These are phyloP conservation scores for Drosophila greeni DNA, from an alignment of 2,888 invertebrate species.

Conservation along the genomic window DNA sequence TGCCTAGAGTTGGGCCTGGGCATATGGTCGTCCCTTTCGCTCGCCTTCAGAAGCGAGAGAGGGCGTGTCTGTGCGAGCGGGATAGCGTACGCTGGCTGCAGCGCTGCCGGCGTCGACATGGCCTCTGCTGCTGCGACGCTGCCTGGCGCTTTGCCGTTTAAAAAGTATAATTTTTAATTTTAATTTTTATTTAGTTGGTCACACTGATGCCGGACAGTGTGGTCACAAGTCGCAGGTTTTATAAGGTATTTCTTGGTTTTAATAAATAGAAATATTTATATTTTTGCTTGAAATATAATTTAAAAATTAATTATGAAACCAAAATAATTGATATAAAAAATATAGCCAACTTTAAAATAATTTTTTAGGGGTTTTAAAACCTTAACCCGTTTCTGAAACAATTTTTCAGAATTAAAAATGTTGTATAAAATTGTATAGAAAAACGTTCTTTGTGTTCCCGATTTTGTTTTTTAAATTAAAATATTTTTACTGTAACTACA, in stretches of 20 bases:
- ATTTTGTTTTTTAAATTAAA: too few relatives aligned
- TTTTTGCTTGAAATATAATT: background rate
- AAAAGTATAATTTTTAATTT: slow-evolving; percentile 37
- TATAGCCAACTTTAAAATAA: background rate
- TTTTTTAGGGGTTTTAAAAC: background rate
- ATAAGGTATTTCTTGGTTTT: background rate
- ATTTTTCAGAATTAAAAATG: too few relatives aligned
- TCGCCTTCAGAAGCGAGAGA: background rate
- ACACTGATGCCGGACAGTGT: slow-evolving; percentile 29
- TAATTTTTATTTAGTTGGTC: slow-evolving; percentile 55
- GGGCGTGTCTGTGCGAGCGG: slow-evolving; percentile 59
- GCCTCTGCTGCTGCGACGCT: slow-evolving; percentile 2
- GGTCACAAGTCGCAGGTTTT: slow-evolving; percentile 14
- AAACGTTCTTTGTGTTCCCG: too few relatives aligned
- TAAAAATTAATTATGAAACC: background rate
- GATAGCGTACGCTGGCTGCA: slow-evolving; percentile 5
- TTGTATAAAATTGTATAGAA: too few relatives aligned
- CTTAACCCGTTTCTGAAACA: too few relatives aligned
- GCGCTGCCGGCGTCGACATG: slow-evolving; percentile 8
- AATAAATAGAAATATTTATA: too few relatives aligned
- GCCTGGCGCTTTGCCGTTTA: slow-evolving; percentile 19
- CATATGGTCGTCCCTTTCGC: slow-evolving; percentile 12
- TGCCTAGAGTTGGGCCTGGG: background rate
- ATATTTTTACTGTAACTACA: background rate
- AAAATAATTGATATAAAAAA: too few relatives aligned